phyloP scores from a whole-genome alignment of 1,140 invertebrate species.

The Coboldia fuscipes region DNA sequence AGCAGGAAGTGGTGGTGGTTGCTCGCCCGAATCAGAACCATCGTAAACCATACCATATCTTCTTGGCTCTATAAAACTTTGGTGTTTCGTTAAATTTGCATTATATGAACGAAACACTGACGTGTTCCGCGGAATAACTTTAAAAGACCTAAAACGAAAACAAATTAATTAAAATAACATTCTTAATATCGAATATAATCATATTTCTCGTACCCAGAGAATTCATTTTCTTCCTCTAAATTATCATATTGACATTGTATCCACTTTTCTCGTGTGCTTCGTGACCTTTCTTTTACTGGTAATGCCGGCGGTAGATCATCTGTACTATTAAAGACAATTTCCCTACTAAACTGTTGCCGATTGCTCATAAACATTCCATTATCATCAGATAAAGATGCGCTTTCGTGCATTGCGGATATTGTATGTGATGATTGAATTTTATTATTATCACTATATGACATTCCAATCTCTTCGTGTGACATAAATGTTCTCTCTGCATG shows the following conservation, averaged over 20 bases:
- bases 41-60: conserved; percentile 9
- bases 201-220: conserved; percentile 8
- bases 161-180: background rate
- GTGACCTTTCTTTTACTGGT: conserved; percentile 34
- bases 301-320: conserved; percentile 36
- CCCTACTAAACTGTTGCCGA: no score
- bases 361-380: no score
- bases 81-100: conserved; percentile 13
- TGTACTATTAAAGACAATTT: no score
- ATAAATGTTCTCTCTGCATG: no score
- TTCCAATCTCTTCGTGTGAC: no score
- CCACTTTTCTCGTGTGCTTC: conserved; percentile 25
- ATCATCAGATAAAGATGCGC: no score
- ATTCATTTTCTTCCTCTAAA: conserved; percentile 28
- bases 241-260: conserved; percentile 57
- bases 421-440: no score
- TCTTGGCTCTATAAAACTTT: conserved; percentile 15
- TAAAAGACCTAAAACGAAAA: background rate
- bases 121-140: background rate
- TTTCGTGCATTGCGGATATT: no score
- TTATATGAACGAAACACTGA: conserved; percentile 4
- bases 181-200: background rate
- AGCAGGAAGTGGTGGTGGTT: conserved; percentile 69
- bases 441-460: no score
- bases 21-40: conserved; percentile 24